A percentile compares a stretch with the other conserved stretches of the same genome.
These are phyloP conservation scores for Phallusia fumigata DNA, from an alignment of 23 tunicate genomes.

Conservation along the genomic window DNA sequence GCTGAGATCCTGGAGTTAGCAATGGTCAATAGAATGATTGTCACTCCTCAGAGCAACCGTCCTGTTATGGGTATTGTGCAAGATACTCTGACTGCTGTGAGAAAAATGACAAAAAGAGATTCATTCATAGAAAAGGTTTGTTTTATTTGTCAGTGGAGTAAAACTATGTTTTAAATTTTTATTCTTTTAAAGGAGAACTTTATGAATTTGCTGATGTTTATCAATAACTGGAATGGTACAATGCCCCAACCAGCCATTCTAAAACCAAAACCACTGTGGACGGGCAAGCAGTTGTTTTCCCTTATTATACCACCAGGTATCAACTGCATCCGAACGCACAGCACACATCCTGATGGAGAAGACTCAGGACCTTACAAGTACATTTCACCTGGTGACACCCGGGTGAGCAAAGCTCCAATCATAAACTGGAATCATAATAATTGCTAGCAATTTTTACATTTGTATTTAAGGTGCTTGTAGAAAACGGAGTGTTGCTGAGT, in stretches of 20 bases:
- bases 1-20: constrained; percentile 98
- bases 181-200: constrained; percentile 53
- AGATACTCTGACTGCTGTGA: constrained; percentile 97
- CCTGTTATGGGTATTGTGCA: constrained; percentile 99
- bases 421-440: too few species aligned
- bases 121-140: constrained; percentile 90
- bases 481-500: constrained; percentile 86
- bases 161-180: too few species aligned
- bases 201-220: constrained; percentile 94
- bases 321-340: constrained; percentile 96
- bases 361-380: constrained; percentile 94
- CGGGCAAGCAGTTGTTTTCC: constrained; percentile 98
- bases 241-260: constrained; percentile 97
- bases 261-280: constrained; percentile 99
- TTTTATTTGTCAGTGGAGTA: too few species aligned
- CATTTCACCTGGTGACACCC: constrained; percentile 96
- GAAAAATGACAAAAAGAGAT: constrained; percentile 99
- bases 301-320: constrained; percentile 97
- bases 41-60: constrained; percentile 97
- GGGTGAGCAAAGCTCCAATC: constrained; percentile 25
- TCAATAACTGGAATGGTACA: constrained; percentile 92
- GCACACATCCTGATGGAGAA: constrained; percentile 98
- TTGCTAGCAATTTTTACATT: neutral
- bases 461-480: constrained; percentile 71
- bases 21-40: constrained; percentile 90